phyloP scores from a whole-genome alignment of 2,888 invertebrate species.

The Microplitis manilae region DNA sequence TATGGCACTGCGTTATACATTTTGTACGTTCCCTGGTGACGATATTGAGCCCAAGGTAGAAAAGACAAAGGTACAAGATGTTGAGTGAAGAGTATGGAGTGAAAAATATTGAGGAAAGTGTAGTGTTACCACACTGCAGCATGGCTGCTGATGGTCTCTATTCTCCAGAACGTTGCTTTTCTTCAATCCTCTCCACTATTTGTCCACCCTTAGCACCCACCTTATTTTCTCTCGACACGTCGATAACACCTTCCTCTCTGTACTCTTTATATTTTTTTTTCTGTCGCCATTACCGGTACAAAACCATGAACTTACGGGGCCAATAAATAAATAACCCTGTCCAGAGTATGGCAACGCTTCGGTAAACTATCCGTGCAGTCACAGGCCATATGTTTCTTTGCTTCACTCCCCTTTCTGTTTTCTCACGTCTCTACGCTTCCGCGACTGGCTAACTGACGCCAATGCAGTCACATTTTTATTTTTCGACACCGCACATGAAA shows the following conservation, averaged over 20 bases:
- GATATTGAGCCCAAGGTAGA: not conserved
- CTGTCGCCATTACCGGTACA: not conserved
- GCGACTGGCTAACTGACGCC: not conserved
- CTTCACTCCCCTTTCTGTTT: slow-evolving; percentile 1
- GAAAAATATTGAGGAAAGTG: not conserved
- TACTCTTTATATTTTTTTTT: not conserved
- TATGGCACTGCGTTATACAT: not conserved
- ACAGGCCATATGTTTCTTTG: slow-evolving; percentile 35
- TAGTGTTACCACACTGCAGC: not conserved
- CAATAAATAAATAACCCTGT: slow-evolving; percentile 46
- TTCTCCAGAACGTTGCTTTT: slow-evolving; percentile 24
- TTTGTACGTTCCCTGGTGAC: slow-evolving; percentile 5
- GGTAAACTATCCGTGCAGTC: slow-evolving; percentile 31
- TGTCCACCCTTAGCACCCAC: slow-evolving; percentile 3
- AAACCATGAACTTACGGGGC: slow-evolving; percentile 44
- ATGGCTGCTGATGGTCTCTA: not conserved
- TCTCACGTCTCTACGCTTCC: slow-evolving; percentile 1
- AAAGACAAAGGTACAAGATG: too few species aligned
- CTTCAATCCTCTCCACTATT: not conserved
- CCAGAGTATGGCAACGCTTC: not conserved
- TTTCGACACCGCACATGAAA: not conserved
- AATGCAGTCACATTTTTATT: not conserved
- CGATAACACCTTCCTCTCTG: slow-evolving; percentile 23
- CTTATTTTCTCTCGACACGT: slow-evolving; percentile 23
- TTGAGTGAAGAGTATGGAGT: too few species aligned